Evolutionary conservation across 2,888 invertebrate species (phyloP).

Genomic region (Diachrysia chrysitis): DNA sequence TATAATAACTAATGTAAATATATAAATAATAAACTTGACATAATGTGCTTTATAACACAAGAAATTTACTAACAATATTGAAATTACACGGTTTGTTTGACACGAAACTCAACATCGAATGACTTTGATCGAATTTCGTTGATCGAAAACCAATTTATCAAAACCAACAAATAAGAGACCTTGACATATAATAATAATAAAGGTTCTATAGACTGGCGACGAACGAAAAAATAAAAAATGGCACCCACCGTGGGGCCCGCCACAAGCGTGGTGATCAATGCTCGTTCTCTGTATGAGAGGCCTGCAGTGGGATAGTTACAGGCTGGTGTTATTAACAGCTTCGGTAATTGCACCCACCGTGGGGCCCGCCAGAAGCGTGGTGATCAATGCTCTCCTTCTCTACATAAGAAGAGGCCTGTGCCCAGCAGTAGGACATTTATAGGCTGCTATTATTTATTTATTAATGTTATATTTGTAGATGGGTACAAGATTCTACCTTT

Average conservation of each 20-base stretch:
- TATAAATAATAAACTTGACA: neutral
- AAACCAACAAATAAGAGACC: neutral
- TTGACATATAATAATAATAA: neutral
- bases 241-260: neutral
- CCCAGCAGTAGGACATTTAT: no score
- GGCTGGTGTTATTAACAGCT: constrained; percentile 3
- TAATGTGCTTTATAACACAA: neutral
- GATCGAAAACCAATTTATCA: constrained; percentile 4
- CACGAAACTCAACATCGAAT: neutral
- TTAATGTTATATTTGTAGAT: no score
- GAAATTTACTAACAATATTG: neutral
- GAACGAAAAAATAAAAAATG: neutral
- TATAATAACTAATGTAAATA: neutral
- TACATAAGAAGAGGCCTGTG: no score
- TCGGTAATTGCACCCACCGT: constrained; percentile 1
- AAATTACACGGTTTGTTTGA: neutral
- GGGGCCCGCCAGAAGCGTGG: neutral
- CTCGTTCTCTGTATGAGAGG: constrained; percentile 2
- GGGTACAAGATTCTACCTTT: no score
- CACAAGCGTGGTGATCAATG: constrained; percentile 3
- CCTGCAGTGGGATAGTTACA: constrained; percentile 4
- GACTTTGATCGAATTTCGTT: neutral
- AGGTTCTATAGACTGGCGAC: neutral
- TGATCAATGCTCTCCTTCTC: constrained; percentile 4
- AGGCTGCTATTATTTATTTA: no score